Evolutionary conservation across 1,140 invertebrate genomes (phyloP), one percentile per base, ranked within the genome.

Genomic region (Pollicipes pollicipes): DNA sequence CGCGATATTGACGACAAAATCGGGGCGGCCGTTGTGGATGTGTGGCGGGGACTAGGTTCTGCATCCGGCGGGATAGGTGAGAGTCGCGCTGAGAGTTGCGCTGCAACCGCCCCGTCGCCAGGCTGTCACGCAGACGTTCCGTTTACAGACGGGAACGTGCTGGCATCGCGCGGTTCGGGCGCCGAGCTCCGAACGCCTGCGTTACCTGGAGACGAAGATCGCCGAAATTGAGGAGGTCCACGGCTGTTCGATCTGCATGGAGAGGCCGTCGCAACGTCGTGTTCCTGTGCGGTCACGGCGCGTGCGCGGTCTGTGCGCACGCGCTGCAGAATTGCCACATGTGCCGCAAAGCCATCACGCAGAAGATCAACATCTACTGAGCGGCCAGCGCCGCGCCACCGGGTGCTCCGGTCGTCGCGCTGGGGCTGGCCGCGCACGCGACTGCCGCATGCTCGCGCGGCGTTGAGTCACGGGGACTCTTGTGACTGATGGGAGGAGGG

Each of bases 241-340:
- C 86, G 86, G 88, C 87, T 84, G 83, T 75, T 77, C 79, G 21
- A 83, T 84, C 68, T 84, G 84, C 76, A 81, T 85, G 83, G 83
- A 82, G 81, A 75, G 89, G 28, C 84, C 86, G n/a, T 73, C 80
- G 88, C 58, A 90, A 91, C 77, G 87, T 93, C 16, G 91, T 88
- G 0, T 95, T 95, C 78, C 80, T 93, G 0, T 95, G 93, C 79
- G 93, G 93, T 13, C 93, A 95, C 77, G 87, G 88, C 27, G 88
- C 91, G 8, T 95, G 93, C 81, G 85, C 87, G 35, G 84, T 86
- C 69, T 95, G 93, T 77, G 87, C 90, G 0, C 85, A 88, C 70
- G 88, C 90, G 1, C 80, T 95, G 2, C 86, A 85, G 77, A 89
- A 85, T 10, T 95, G 93, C 82, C 93, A 95, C 81, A 95, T 95